phyloP scores from a whole-genome alignment of 2,888 invertebrate species.

The Heliothis peltigera region DNA sequence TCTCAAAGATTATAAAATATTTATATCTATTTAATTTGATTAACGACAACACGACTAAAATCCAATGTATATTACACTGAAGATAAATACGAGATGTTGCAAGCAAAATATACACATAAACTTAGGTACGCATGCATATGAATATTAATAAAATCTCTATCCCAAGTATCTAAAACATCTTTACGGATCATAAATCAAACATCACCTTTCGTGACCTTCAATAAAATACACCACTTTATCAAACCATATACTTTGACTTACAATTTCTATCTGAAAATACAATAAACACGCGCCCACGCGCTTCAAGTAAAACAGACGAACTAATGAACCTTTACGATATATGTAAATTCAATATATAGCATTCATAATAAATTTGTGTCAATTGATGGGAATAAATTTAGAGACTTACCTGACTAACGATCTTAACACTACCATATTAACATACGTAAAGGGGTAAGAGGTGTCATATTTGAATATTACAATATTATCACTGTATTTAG shows the following conservation, averaged over 20 bases:
- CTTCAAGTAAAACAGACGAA: conserved; percentile 49
- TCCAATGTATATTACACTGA: not conserved
- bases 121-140: not conserved
- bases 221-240: conserved; percentile 48
- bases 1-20: not conserved
- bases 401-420: conserved; percentile 59
- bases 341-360: conserved; percentile 38
- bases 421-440: conserved; percentile 58
- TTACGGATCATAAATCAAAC: conserved; percentile 28
- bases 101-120: conserved; percentile 3
- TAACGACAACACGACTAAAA: not conserved
- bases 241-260: conserved; percentile 27
- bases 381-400: conserved; percentile 63
- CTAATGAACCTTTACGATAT: conserved; percentile 66
- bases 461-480: conserved; percentile 30
- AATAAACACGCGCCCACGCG: conserved; percentile 52
- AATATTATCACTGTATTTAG: not conserved
- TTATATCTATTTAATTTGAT: not conserved
- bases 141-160: conserved; percentile 5
- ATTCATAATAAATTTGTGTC: conserved; percentile 59
- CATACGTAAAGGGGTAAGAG: conserved; percentile 40
- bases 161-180: conserved; percentile 27
- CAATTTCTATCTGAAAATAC: conserved; percentile 37
- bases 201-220: conserved; percentile 37
- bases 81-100: conserved; percentile 1